A percentile compares a stretch with the other conserved stretches of the same genome.
Conservation (phyloP, 2,888 invertebrate genomes). For the Terebella lapidaria region DNA sequence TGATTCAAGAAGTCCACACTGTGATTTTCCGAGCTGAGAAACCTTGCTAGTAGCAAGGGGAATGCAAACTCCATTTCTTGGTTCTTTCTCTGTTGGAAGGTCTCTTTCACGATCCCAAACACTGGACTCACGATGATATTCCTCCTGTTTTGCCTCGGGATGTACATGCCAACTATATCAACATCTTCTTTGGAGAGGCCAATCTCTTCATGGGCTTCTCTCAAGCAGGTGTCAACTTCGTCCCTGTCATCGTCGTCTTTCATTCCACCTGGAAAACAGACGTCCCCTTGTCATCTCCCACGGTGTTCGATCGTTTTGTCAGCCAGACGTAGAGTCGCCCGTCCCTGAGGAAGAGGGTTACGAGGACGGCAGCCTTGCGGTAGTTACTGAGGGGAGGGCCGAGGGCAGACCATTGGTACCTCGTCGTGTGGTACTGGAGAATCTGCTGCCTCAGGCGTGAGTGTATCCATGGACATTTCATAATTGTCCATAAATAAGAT, state of each 20-base stretch:
- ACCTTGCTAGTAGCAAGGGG: conserved; percentile 36
- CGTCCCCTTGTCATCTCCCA: conserved; percentile 31
- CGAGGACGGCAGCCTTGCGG: conserved; percentile 33
- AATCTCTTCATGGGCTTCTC: conserved; percentile 50
- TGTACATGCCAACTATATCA: conserved; percentile 31
- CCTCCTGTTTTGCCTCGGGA: conserved; percentile 28
- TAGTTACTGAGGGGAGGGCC: background rate
- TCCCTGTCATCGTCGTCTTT: conserved; percentile 38
- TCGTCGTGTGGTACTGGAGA: too few species aligned
- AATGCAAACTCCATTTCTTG: conserved; percentile 42
- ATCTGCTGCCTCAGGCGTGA: too few species aligned
- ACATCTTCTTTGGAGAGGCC: conserved; percentile 36
- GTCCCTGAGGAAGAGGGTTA: conserved; percentile 31
- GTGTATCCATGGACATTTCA: too few species aligned
- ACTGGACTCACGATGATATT: conserved; percentile 37
- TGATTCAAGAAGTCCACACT: too few species aligned
- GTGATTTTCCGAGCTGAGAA: conserved; percentile 25
- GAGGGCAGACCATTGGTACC: too few species aligned
- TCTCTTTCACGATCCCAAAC: conserved; percentile 32
- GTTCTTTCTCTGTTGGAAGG: conserved; percentile 37
- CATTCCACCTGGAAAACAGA: conserved; percentile 48
- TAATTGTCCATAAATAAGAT: too few species aligned
- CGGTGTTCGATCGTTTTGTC: conserved; percentile 27
- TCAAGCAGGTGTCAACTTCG: conserved; percentile 37
- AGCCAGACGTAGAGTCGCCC: conserved; percentile 31